Percentiles rank a stretch among this genome's conserved stretches.
phyloP scores from a whole-genome alignment of 2,113 vertebrate species.

The Cairina moschata region DNA sequence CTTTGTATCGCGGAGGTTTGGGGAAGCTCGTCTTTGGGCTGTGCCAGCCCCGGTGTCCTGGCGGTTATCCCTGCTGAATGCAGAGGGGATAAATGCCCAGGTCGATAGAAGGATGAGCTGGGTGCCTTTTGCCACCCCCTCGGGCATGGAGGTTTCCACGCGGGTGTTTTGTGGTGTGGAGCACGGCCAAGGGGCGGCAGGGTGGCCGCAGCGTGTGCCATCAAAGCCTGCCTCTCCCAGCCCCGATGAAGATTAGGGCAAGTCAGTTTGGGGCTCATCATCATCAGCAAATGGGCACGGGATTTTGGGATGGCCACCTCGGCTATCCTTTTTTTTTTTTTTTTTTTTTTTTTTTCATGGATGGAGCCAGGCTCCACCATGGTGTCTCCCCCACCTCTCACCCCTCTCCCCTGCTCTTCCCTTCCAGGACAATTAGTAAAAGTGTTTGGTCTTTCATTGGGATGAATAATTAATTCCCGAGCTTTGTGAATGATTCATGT shows the following conservation, averaged over 20 bases:
- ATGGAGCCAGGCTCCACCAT: not conserved
- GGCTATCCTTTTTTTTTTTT: not conserved
- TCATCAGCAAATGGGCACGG: too few species aligned
- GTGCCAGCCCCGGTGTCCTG: not conserved
- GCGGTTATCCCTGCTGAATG: not conserved
- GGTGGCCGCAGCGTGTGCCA: accelerated
- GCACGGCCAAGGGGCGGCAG: not conserved
- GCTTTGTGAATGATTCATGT: slow-evolving; percentile 87
- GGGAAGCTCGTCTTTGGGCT: not conserved
- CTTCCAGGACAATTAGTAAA: slow-evolving; percentile 82
- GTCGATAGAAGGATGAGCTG: not conserved
- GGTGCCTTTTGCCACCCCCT: slow-evolving; percentile 12
- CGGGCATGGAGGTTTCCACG: not conserved
- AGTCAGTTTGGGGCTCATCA: not conserved
- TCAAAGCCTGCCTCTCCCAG: not conserved
- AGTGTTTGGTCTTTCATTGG: slow-evolving; percentile 83
- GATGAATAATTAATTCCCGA: slow-evolving; percentile 88
- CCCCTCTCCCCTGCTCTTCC: not conserved
- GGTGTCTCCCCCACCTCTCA: not conserved
- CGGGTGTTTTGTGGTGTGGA: not conserved
- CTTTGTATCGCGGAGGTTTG: not conserved
- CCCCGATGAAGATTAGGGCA: not conserved
- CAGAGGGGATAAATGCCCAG: not conserved
- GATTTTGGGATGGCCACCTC: not conserved
- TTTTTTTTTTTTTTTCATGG: not conserved